Evolutionary conservation across 2,113 vertebrate species (phyloP), one percentile per base, ranked within the genome.

Genomic region (Neodon shergylaensis): DNA sequence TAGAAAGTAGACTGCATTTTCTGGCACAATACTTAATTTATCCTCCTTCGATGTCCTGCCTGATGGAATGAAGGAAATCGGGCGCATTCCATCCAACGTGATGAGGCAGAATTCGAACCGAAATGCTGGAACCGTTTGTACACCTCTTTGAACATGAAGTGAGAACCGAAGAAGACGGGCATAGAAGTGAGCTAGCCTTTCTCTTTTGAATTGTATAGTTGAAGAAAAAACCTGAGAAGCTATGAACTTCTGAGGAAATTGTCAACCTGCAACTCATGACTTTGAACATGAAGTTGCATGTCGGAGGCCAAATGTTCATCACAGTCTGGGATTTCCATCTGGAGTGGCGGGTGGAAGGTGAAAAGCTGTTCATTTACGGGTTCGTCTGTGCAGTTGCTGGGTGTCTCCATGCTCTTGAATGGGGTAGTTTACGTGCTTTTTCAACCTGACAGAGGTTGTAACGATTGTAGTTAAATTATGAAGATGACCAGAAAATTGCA

Each of bases 1-100:
- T 95, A 97, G 97, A 98, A 97, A 97, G 96, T 91, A 94, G 95
- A 97, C 92, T 82, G 90, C 94, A 97, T 96, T 97, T 98, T 96
- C 95, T 97, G 96, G 92, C 95, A 98, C 97, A 98, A 96, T 98
- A 97, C 95, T 98, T 97, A 97, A 98, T 96, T 97, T 98, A 97
- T 98, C 97, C 97, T 93, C 92, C 95, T 96, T 97, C 96, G 96
- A 96, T 97, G 95, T 96, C 96, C 90, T 92, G 97, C 90, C 85
- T 97, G 79, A 95, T 96, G 96, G 97, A 96, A 96, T 96, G 97
- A 97, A 95, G 96, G 96, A 96, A 97, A 93, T 77, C 36, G 47
- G 78, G 79, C 66, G 70, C 70, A 87, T 85, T 92, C 92, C 81
- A 77, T 93, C 95, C 93, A 96, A 97, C 90, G 95, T 97, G 94